These are phyloP conservation scores for Nycticebus coucang DNA, from an alignment of 2,113 vertebrate genomes.

Conservation along the genomic window DNA sequence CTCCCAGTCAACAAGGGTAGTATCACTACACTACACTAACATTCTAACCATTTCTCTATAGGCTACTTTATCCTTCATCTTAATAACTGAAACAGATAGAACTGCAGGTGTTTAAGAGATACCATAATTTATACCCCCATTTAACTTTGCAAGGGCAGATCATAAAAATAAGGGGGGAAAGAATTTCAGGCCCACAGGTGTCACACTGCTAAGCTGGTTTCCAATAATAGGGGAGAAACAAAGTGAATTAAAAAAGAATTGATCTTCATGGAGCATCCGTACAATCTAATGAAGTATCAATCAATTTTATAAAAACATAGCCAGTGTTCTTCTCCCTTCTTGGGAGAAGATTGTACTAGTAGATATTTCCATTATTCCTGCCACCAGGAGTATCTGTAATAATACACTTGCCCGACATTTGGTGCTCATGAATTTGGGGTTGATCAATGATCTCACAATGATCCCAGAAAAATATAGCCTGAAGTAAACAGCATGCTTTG, in stretches of 20 bases:
- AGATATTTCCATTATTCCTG: not conserved
- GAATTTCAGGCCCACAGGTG: too few relatives aligned
- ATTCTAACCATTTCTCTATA: not conserved
- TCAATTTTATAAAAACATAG: not conserved
- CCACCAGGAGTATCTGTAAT: not conserved
- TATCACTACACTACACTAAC: too few relatives aligned
- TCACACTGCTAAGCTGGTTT: not conserved
- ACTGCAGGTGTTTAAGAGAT: not conserved
- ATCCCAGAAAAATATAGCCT: not conserved
- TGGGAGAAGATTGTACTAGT: not conserved
- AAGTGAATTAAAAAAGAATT: not conserved
- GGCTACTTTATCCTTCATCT: not conserved
- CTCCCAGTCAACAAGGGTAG: not conserved
- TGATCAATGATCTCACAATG: too few relatives aligned
- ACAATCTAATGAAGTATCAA: not conserved
- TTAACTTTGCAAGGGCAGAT: not conserved
- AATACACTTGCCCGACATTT: not conserved
- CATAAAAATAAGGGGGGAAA: not conserved
- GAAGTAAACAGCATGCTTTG: not conserved
- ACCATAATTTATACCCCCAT: fast-evolving
- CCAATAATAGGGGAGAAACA: not conserved
- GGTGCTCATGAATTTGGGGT: not conserved
- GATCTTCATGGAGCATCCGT: not conserved
- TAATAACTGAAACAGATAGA: not conserved
- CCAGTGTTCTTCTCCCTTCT: not conserved